Evolutionary conservation across 2,797 vertebrate genomes (phyloP).

Genomic region (Otolemur crassicaudatus): DNA sequence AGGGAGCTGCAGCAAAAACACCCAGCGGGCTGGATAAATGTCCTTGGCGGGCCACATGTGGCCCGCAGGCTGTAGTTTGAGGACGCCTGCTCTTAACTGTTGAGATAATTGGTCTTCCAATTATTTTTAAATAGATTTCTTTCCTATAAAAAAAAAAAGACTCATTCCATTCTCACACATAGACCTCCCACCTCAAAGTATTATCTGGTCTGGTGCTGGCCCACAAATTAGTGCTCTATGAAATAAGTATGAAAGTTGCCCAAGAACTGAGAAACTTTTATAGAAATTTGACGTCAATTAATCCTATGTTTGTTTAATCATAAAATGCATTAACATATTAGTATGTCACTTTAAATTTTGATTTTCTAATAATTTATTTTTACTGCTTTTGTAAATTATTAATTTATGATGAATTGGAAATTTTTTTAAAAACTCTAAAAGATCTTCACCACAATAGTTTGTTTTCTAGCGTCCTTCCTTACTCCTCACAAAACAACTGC

Average conservation of each 20-base stretch:
- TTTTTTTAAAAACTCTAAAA: background rate
- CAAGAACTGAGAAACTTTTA: slow-evolving; percentile 13
- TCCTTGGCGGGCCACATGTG: too few relatives aligned
- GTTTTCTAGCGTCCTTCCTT: background rate
- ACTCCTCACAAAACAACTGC: background rate
- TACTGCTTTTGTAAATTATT: background rate
- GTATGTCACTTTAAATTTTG: background rate
- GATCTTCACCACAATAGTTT: background rate
- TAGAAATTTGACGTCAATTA: slow-evolving; percentile 12
- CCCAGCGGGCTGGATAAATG: too few relatives aligned
- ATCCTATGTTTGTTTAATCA: slow-evolving; percentile 3
- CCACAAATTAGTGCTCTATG: background rate
- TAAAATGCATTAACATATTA: background rate
- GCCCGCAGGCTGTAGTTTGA: too few relatives aligned
- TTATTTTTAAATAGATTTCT: slow-evolving; percentile 6
- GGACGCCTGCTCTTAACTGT: background rate
- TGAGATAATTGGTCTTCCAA: background rate
- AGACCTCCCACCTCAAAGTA: background rate
- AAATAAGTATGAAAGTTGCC: background rate
- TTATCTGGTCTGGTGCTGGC: background rate
- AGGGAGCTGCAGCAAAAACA: too few relatives aligned
- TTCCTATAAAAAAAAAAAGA: background rate
- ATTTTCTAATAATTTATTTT: background rate
- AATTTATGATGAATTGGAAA: background rate
- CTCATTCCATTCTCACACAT: background rate